A percentile compares a stretch with the other conserved stretches of the same genome.
These are phyloP conservation scores for Squalus acanthias DNA, from an alignment of 2,797 vertebrate genomes.

Conservation along the genomic window DNA sequence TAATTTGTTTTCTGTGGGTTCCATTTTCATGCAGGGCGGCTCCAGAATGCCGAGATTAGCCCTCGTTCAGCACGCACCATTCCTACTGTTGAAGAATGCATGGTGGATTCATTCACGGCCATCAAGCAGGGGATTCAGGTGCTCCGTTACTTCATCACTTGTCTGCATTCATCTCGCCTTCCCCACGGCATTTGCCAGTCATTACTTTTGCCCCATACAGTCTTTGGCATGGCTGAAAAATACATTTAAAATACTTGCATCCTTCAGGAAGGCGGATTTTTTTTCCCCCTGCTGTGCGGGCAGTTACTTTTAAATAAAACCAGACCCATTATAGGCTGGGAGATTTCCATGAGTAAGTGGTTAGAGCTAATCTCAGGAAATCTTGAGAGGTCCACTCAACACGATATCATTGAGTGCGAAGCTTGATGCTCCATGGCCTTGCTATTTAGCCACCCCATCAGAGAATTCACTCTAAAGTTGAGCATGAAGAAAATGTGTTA, in stretches of 20 bases:
- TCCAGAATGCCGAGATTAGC: not conserved
- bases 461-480: not conserved
- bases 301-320: not conserved
- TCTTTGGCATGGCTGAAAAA: not conserved
- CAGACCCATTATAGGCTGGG: not conserved
- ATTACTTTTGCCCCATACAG: not conserved
- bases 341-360: not conserved
- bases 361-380: not conserved
- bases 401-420: not conserved
- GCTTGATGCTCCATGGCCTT: not conserved
- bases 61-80: not conserved
- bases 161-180: not conserved
- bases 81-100: not conserved
- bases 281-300: not conserved
- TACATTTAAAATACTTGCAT: not conserved
- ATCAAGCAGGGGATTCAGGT: not conserved
- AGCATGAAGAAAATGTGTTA: not conserved
- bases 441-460: not conserved
- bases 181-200: not conserved
- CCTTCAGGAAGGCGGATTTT: not conserved
- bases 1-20: not conserved
- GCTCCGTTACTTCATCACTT: not conserved
- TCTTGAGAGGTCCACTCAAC: not conserved
- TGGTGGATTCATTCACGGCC: not conserved
- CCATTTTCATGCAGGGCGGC: not conserved